Conservation (phyloP, 53 echinoderm and acorn worm genomes). For the Paracentrotus lividus region DNA sequence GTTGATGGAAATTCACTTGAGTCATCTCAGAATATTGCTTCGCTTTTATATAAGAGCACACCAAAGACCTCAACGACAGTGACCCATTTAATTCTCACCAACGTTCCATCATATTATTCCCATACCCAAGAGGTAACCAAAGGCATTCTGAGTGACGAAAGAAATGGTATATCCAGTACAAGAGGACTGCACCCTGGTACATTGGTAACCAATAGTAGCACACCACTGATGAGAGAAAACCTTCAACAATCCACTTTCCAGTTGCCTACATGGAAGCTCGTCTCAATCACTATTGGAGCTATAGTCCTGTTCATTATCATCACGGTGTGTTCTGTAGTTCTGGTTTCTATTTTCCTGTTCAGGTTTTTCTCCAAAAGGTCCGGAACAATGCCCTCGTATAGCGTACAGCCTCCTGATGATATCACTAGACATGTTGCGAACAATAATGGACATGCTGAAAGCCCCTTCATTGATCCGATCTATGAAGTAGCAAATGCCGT, state of each 20-base stretch:
- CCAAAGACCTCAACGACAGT: not conserved
- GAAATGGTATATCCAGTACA: not conserved
- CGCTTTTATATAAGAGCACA: not conserved
- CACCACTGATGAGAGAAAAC: no score
- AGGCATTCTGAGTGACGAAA: not conserved
- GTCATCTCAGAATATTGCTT: not conserved
- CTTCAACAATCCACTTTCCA: not conserved
- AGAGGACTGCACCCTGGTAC: not conserved
- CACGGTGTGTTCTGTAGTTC: not conserved
- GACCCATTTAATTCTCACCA: not conserved
- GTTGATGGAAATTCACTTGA: not conserved
- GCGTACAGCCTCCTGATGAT: not conserved
- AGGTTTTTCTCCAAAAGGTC: not conserved
- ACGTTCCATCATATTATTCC: not conserved
- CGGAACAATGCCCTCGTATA: not conserved
- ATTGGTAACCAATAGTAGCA: not conserved
- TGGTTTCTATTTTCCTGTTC: not conserved
- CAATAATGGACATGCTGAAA: not conserved
- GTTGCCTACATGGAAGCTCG: not conserved
- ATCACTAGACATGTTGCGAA: not conserved
- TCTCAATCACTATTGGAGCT: not conserved
- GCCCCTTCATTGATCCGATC: not conserved
- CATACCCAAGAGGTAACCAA: not conserved
- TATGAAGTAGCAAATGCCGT: not conserved
- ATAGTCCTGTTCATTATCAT: not conserved